A percentile compares a stretch with the other conserved stretches of the same genome.
Conservation (phyloP, 2,888 invertebrate genomes). For the Choristoneura rosaceana region DNA sequence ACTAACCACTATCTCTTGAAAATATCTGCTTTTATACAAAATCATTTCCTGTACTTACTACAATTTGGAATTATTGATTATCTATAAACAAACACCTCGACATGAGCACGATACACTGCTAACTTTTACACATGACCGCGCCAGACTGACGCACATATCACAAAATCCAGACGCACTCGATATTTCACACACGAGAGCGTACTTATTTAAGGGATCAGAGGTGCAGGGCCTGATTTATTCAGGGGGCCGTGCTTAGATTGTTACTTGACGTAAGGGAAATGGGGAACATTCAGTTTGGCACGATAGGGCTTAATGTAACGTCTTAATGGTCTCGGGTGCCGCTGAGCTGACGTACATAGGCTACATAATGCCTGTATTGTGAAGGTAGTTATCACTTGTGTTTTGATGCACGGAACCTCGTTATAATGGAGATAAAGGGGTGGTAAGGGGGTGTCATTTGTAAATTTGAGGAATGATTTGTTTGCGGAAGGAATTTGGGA, state of each 20-base stretch:
- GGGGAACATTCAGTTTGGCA: conserved; percentile 38
- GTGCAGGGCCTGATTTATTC: conserved; percentile 78
- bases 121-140: conserved; percentile 18
- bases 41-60: not conserved
- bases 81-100: not conserved
- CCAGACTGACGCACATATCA: conserved; percentile 44
- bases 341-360: conserved; percentile 33
- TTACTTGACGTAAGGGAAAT: conserved; percentile 50
- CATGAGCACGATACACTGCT: too few species aligned
- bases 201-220: conserved; percentile 83
- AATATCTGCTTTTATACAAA: not conserved
- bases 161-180: conserved; percentile 61
- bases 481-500: conserved; percentile 7
- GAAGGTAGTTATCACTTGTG: conserved; percentile 36
- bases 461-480: conserved; percentile 14
- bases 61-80: not conserved
- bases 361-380: conserved; percentile 31
- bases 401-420: conserved; percentile 36
- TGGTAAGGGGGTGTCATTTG: not conserved
- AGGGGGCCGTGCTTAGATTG: conserved; percentile 60
- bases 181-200: conserved; percentile 79
- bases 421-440: conserved; percentile 26
- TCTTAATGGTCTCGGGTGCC: conserved; percentile 36
- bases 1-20: not conserved
- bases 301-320: conserved; percentile 40